Evolutionary conservation across 2,888 invertebrate species (phyloP), one percentile per base, ranked within the genome.

Genomic region (Folsomia candida): DNA sequence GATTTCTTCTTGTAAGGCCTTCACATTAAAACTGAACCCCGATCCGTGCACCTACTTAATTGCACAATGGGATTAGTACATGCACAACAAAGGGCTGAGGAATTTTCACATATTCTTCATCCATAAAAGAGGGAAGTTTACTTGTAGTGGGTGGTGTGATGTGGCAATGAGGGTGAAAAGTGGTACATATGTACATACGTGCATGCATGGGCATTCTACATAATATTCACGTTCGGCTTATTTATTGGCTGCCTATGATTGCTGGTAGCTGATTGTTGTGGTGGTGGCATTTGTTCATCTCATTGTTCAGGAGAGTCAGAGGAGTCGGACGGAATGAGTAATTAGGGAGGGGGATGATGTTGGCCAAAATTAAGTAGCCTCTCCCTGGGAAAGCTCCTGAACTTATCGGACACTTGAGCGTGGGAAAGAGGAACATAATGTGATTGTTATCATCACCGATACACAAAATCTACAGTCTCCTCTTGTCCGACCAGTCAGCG

Each of bases 361-460:
- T 51, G 51, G 64, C 14, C 64, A 28, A 26, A 64, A 64, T 64
- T 54, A 54, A 54, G 54, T 54, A 54, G 29, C 64, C 51, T 64
- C 61, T 75, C 74, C 75, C 72, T 79, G 79, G 78, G 79, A 79
- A 79, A 79, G 77, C 20, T 54, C 4, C 18, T 11, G 47, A 11
- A 11, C 9, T 47, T 22, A 22, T 18, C 54, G 54, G 54, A 54
- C 54, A 54, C 54, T 54, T 69, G 69, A 78, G 71, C 79, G 79
- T 79, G 79, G 79, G 79, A 79, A 79, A 65, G 67, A 25, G 71
- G 62, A 71, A 71, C 51, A 64, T n/a, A 64, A 64, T 51, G 64
- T 28, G 64, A 64, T 64, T 64, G 37, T 51, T 64, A 64, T 64
- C 60, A 60, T 14, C 54, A 54, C 54, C 37, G 37, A 37, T 37